Conservation (phyloP, 2,797 vertebrate genomes). For the Gambelia wislizenii region DNA sequence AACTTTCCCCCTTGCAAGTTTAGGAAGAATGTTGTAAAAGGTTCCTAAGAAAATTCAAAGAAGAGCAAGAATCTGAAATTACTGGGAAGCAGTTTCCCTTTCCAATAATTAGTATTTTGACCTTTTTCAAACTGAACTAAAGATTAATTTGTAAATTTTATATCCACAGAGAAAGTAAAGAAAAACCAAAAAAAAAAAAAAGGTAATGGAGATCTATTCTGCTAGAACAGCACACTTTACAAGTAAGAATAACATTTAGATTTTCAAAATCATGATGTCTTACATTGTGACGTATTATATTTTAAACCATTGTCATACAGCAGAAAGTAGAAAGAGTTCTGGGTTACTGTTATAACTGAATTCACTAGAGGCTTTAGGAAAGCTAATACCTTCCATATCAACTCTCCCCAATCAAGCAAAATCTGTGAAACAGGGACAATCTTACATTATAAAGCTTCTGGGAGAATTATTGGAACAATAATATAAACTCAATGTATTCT, state of each 20-base stretch:
- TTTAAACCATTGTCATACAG: neutral
- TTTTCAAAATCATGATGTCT: conserved; percentile 2
- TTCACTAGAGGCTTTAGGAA: neutral
- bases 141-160: conserved; percentile 12
- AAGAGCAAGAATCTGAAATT: conserved; percentile 30
- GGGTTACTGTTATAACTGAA: neutral
- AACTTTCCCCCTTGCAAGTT: conserved; percentile 99
- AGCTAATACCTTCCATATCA: neutral
- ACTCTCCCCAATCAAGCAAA: no score
- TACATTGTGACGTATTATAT: neutral
- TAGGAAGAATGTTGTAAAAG: conserved; percentile 96
- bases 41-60: conserved; percentile 83
- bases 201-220: neutral
- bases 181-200: conserved; percentile 35
- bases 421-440: neutral
- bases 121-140: conserved; percentile 8
- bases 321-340: neutral
- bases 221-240: neutral
- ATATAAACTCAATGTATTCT: neutral
- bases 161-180: conserved; percentile 1
- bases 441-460: neutral
- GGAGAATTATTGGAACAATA: neutral
- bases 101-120: conserved; percentile 20
- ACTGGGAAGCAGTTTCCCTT: neutral
- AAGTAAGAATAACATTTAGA: no score